phyloP scores from a whole-genome alignment of 2,797 vertebrate genomes.

The Hapalemur alaotrensis region DNA sequence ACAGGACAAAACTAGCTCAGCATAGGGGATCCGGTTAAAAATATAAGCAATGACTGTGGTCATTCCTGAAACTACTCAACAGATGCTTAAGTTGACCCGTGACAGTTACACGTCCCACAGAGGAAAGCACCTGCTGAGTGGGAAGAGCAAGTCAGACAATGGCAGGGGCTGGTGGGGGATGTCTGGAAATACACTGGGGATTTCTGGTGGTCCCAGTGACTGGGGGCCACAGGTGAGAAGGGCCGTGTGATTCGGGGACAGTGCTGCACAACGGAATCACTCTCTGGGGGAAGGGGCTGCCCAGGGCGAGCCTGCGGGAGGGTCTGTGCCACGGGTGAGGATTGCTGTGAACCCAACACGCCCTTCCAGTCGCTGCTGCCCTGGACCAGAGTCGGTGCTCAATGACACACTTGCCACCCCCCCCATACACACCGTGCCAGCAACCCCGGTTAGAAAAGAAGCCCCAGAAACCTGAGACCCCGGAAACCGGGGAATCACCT shows the following conservation, averaged over 20 bases:
- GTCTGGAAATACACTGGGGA: background rate
- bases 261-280: rapidly evolving
- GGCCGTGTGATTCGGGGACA: background rate
- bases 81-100: background rate
- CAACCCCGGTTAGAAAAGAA: background rate
- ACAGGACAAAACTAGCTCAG: background rate
- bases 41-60: background rate
- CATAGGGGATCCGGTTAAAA: no score
- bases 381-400: background rate
- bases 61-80: background rate
- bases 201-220: background rate
- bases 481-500: background rate
- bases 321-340: background rate
- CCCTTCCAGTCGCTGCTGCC: background rate
- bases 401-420: background rate
- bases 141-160: background rate
- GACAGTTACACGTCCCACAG: background rate
- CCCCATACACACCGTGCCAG: background rate
- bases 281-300: background rate
- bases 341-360: background rate
- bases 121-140: background rate
- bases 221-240: background rate
- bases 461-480: background rate
- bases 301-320: background rate
- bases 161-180: background rate